These are phyloP conservation scores for Acanthacorydalis orientalis DNA, from an alignment of 2,888 invertebrate species.

Conservation along the genomic window DNA sequence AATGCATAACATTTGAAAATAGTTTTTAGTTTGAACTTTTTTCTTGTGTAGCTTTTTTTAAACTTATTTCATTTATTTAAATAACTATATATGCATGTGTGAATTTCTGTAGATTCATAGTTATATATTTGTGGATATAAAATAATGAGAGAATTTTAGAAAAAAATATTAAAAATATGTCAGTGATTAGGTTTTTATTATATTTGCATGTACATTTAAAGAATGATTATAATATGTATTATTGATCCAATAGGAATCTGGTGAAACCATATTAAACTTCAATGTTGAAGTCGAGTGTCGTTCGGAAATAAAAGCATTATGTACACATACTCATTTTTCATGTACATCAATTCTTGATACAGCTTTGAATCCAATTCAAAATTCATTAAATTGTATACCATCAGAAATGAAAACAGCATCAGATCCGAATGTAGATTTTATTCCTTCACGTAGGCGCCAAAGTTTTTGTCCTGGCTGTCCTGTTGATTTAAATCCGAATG, in stretches of 20 bases:
- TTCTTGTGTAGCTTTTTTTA: too few relatives aligned
- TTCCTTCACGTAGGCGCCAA: constrained; percentile 9
- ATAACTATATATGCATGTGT: too few relatives aligned
- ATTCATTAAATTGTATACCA: constrained; percentile 1
- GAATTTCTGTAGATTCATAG: not conserved
- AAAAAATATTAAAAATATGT: too few relatives aligned
- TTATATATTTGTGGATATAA: too few relatives aligned
- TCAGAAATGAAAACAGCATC: not conserved
- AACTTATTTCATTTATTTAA: too few relatives aligned
- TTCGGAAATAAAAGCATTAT: not conserved
- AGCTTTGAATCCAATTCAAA: not conserved
- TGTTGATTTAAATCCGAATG: constrained; percentile 30
- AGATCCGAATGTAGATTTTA: not conserved
- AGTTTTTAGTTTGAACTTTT: too few relatives aligned
- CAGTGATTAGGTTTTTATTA: too few relatives aligned
- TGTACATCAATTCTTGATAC: not conserved
- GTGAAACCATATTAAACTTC: not conserved
- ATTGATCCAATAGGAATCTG: not conserved
- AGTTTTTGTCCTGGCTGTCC: constrained; percentile 34
- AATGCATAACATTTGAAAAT: too few relatives aligned
- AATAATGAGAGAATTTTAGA: too few relatives aligned
- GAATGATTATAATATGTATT: too few relatives aligned
- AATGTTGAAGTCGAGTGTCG: constrained; percentile 1
- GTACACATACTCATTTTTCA: not conserved
- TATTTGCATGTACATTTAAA: too few relatives aligned